Base-by-base conservation (phyloP, 2,113 vertebrate species). In the Cygnus buccinator region DNA sequence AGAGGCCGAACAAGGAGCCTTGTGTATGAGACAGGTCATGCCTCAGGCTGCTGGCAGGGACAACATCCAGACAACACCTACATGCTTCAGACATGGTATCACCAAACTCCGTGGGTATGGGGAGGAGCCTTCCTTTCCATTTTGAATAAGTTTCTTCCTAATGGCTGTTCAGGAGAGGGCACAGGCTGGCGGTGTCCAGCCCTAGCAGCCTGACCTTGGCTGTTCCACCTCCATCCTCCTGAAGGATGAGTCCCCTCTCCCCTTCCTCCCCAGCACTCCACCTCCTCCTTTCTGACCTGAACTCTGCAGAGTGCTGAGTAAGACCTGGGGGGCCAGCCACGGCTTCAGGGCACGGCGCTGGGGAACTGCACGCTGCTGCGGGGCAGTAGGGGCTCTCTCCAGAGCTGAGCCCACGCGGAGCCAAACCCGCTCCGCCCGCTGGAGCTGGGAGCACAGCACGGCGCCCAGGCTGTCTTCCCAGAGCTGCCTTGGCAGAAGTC, bases 331-430 rank as follows among this genome's bases (percentile, higher is more conserved):
- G 37, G 35, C 67, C 77, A n/a, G 28, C 31, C 31, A 18, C 2
- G 19, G 18, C n/a, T 57, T 39, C 1, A 4, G 76, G 57, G 54
- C 57, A 48, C 6, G 0, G 21, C 20, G 48, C 39, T 0, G 4
- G 62, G 72, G 52, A 39, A 37, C 74, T 46, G 79, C 66, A 68
- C 17, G 55, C 55, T 57, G 55, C 55, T 33, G 55, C 55, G 9
- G 31, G 1, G 31, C 35, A 6, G 62, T 3, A 29, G 73, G 55
- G 87, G 68, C 81, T 84, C 22, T 22, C 73, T 65, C 41, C 84
- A 62, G 21, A 88, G 74, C 85, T 5, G 10, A 71, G 41, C 31
- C 61, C 74, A 37, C 5, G 0, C 1, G 31, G 10, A 50, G 37
- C 91, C 83, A 70, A 33, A 31, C 15, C 61, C 72, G 59, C 59